Evolutionary conservation across 23 tunicate species (phyloP).

Genomic region (Halocynthia aurantium): DNA sequence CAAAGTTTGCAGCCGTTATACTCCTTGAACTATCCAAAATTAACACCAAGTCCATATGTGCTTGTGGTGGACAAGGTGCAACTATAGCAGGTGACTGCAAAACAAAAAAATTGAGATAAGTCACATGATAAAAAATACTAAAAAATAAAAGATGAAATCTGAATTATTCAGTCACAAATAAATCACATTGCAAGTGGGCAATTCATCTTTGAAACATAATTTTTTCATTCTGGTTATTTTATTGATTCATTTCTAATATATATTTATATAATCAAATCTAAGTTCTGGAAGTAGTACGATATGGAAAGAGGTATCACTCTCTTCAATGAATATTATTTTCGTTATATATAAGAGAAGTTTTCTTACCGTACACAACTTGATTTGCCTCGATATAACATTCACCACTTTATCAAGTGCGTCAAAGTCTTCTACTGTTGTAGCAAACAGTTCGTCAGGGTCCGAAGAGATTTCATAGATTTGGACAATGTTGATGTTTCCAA

Average conservation of each 20-base stretch:
- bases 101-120: background rate
- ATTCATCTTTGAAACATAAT: too few relatives aligned
- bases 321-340: too few relatives aligned
- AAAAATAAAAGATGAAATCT: too few relatives aligned
- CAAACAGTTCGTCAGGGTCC: slow-evolving; percentile 69
- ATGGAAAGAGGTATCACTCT: too few relatives aligned
- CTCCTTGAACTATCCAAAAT: slow-evolving; percentile 75
- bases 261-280: too few relatives aligned
- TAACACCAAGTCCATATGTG: slow-evolving; percentile 69
- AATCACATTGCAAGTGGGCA: too few relatives aligned
- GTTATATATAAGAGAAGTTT: too few relatives aligned
- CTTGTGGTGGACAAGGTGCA: slow-evolving; percentile 56
- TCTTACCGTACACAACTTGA: slow-evolving; percentile 59
- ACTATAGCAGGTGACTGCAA: slow-evolving; percentile 4
- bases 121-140: background rate
- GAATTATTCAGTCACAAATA: too few relatives aligned
- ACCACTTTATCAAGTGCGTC: slow-evolving; percentile 43
- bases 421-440: slow-evolving; percentile 53
- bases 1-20: slow-evolving; percentile 58
- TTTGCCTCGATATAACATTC: slow-evolving; percentile 36
- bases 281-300: too few relatives aligned
- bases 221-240: too few relatives aligned
- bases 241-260: too few relatives aligned
- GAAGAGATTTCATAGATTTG: slow-evolving; percentile 61
- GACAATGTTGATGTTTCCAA: slow-evolving; percentile 48